phyloP scores from a whole-genome alignment of 2,888 invertebrate species.

The Pantelozetes paolii region DNA sequence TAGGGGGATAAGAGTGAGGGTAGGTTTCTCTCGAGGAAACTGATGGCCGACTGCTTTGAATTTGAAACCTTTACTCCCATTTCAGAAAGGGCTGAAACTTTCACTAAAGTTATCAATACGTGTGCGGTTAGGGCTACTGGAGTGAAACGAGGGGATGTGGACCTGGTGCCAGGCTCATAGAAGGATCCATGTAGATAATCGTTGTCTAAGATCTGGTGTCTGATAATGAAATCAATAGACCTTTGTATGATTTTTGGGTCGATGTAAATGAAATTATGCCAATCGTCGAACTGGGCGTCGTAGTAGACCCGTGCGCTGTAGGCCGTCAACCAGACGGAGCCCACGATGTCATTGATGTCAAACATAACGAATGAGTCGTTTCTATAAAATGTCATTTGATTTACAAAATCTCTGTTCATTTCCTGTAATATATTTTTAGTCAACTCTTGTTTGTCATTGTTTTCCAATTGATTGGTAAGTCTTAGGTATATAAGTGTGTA shows the following conservation, averaged over 20 bases:
- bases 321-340: constrained; percentile 57
- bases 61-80: constrained; percentile 43
- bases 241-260: constrained; percentile 54
- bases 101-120: constrained; percentile 56
- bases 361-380: constrained; percentile 53
- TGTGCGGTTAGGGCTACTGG: constrained; percentile 57
- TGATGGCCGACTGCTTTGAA: constrained; percentile 45
- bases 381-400: constrained; percentile 45
- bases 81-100: constrained; percentile 52
- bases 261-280: constrained; percentile 58
- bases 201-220: constrained; percentile 49
- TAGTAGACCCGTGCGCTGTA: constrained; percentile 56
- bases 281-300: constrained; percentile 57
- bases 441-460: constrained; percentile 47
- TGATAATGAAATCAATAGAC: constrained; percentile 52
- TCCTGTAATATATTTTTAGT: constrained; percentile 53
- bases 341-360: constrained; percentile 51
- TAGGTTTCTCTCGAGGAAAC: constrained; percentile 53
- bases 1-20: constrained; percentile 54
- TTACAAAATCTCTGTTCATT: constrained; percentile 50
- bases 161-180: constrained; percentile 46
- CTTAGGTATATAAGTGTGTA: constrained; percentile 58
- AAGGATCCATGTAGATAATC: constrained; percentile 51
- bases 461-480: constrained; percentile 58
- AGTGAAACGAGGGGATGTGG: neutral